These are phyloP conservation scores for Steinernema hermaphroditum DNA, from an alignment of 2,888 invertebrate genomes.

Conservation along the genomic window DNA sequence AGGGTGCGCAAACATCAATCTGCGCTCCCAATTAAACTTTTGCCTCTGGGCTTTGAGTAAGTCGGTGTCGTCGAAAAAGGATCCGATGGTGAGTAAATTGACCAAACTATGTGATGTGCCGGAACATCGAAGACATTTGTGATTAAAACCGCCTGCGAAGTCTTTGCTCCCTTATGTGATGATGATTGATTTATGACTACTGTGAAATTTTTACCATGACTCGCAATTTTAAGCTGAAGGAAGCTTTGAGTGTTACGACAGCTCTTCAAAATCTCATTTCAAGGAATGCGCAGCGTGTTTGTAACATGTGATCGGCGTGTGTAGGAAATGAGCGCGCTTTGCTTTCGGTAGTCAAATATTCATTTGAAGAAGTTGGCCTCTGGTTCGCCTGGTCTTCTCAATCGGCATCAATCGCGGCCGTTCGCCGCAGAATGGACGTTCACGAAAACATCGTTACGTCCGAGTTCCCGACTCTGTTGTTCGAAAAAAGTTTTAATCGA, in stretches of 20 bases:
- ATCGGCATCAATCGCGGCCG: constrained; percentile 26
- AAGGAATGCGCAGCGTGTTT: neutral
- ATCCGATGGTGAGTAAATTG: neutral
- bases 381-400: constrained; percentile 1
- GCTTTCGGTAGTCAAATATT: constrained; percentile 18
- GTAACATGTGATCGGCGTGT: constrained; percentile 4
- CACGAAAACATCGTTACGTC: constrained; percentile 24
- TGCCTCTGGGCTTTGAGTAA: constrained; percentile 19
- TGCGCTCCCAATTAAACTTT: constrained; percentile 28
- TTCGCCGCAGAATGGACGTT: neutral
- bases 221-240: neutral
- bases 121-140: neutral
- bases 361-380: constrained; percentile 20
- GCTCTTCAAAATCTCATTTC: constrained; percentile 5
- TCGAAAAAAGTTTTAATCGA: constrained; percentile 24
- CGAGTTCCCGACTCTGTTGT: neutral
- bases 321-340: neutral
- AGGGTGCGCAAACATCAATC: constrained; percentile 27
- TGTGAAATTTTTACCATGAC: too few relatives aligned
- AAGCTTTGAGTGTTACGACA: neutral
- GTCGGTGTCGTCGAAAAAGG: constrained; percentile 7
- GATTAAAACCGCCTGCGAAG: neutral
- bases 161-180: too few relatives aligned
- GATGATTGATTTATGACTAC: too few relatives aligned
- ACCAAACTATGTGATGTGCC: neutral